A percentile compares a stretch with the other conserved stretches of the same genome.
These are phyloP conservation scores for Heliconius melpomene DNA, from an alignment of 1,140 invertebrate species.

Conservation along the genomic window DNA sequence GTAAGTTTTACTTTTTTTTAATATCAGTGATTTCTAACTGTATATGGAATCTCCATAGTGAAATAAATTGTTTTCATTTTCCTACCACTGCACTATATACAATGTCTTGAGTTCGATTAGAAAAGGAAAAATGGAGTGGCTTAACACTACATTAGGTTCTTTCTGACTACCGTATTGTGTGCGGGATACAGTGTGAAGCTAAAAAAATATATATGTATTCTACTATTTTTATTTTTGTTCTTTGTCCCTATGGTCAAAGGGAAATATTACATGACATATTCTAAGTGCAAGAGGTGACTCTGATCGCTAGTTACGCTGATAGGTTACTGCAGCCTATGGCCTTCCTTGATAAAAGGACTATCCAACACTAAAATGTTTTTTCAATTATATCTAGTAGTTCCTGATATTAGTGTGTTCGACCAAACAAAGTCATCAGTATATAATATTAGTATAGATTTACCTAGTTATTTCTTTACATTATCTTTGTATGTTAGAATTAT, in stretches of 20 bases:
- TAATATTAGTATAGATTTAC: neutral
- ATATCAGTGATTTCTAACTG: neutral
- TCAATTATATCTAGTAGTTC: no score
- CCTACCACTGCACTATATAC: neutral
- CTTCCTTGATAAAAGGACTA: no score
- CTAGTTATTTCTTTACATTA: neutral
- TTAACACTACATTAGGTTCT: neutral
- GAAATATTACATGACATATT: no score
- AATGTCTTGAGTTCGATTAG: neutral
- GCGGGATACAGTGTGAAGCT: neutral
- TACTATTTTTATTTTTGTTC: no score
- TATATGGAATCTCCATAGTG: no score
- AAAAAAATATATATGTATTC: neutral
- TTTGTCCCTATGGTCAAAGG: no score
- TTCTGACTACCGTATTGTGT: neutral
- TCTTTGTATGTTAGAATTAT: neutral
- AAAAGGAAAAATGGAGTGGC: neutral
- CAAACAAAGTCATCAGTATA: neutral
- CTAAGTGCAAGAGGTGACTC: no score
- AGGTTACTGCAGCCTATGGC: no score
- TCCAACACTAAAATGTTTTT: no score
- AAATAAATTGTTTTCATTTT: neutral
- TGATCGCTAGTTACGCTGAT: no score
- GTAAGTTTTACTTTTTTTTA: slow-evolving; percentile 49
- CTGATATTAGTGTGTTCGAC: no score